phyloP scores from a whole-genome alignment of 2,888 invertebrate genomes.

The Thelaira solivaga region DNA sequence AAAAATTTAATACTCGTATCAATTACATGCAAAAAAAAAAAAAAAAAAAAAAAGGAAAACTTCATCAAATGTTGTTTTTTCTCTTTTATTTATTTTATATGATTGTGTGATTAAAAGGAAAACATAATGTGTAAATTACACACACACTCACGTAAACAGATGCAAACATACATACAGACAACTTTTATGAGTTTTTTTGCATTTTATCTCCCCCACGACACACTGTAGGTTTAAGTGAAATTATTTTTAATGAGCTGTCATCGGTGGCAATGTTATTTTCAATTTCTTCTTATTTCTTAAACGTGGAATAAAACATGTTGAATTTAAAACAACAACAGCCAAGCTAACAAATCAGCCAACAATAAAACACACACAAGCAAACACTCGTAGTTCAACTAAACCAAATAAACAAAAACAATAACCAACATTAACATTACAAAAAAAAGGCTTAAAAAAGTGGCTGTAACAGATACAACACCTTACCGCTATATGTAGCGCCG shows the following conservation, averaged over 20 bases:
- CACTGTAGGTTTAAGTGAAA: conserved; percentile 47
- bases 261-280: conserved; percentile 51
- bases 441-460: too few relatives aligned
- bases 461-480: conserved; percentile 45
- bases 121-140: conserved; percentile 24
- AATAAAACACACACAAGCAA: conserved; percentile 21
- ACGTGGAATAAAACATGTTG: conserved; percentile 41
- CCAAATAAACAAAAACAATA: conserved; percentile 2
- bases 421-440: too few relatives aligned
- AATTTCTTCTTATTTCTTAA: conserved; percentile 23
- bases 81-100: conserved; percentile 7
- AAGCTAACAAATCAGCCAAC: conserved; percentile 16
- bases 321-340: conserved; percentile 29
- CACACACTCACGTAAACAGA: not conserved
- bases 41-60: too few relatives aligned
- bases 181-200: not conserved
- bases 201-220: conserved; percentile 52
- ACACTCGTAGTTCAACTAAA: conserved; percentile 3
- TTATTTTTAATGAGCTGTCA: conserved; percentile 59
- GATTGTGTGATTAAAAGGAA: conserved; percentile 28
- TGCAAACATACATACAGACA: not conserved
- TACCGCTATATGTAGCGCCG: not conserved
- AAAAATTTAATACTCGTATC: conserved; percentile 29
- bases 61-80: not conserved
- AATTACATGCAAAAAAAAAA: conserved; percentile 43